These are phyloP conservation scores for Arctocebus calabarensis DNA, from an alignment of 2,797 vertebrate species.

Conservation along the genomic window DNA sequence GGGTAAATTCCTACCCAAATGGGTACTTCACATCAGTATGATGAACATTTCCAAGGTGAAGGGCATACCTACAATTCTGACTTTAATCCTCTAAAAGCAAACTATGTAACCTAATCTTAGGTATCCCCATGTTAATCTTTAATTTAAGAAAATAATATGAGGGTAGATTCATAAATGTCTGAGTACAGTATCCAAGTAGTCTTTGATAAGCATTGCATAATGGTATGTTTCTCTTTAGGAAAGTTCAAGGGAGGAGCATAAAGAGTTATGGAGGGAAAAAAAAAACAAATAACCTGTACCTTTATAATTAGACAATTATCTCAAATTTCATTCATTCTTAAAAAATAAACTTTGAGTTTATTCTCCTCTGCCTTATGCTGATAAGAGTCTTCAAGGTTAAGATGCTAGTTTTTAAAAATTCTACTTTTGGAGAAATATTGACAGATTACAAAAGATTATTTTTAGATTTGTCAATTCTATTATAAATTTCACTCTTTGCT, in stretches of 20 bases:
- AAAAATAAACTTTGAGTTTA: not conserved
- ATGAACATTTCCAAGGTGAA: no score
- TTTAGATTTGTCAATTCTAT: conserved; percentile 45
- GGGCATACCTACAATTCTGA: no score
- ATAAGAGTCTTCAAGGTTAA: not conserved
- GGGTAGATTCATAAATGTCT: not conserved
- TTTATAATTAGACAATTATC: conserved; percentile 57
- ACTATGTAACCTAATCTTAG: no score
- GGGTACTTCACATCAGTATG: no score
- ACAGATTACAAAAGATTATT: conserved; percentile 45
- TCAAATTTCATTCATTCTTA: conserved; percentile 44
- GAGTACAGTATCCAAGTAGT: not conserved
- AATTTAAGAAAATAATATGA: not conserved
- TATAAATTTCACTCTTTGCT: conserved; percentile 50
- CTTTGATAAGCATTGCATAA: not conserved
- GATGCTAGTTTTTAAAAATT: conserved; percentile 46
- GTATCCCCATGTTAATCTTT: no score
- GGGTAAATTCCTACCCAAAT: no score
- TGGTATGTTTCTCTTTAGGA: conserved; percentile 12
- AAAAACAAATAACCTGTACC: not conserved
- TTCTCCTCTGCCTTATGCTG: not conserved
- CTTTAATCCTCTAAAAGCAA: no score
- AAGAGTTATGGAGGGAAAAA: not conserved
- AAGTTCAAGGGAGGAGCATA: not conserved
- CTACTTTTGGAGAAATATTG: conserved; percentile 43